Evolutionary conservation across 2,113 vertebrate genomes (phyloP).

Genomic region (Seriola aureovittata): DNA sequence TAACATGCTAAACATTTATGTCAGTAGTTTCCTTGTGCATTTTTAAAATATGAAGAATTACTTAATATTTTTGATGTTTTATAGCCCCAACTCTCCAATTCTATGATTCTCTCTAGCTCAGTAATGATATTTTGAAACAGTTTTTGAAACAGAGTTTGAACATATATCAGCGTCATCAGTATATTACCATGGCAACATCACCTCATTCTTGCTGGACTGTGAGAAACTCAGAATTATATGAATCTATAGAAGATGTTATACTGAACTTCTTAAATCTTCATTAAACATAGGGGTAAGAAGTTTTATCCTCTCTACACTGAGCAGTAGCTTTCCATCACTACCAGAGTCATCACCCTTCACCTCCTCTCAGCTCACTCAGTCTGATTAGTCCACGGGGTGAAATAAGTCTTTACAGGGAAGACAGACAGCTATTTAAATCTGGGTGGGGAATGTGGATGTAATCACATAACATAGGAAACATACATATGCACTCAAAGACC

Average conservation of each 20-base stretch:
- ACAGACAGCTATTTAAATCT: constrained; percentile 7
- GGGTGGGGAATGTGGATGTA: constrained; percentile 32
- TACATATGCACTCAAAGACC: constrained; percentile 43
- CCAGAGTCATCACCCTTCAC: background rate
- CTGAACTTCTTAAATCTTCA: no score
- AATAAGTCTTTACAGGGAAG: constrained; percentile 1
- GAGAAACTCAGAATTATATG: background rate
- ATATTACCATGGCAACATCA: background rate
- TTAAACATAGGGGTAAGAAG: no score
- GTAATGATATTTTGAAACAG: background rate
- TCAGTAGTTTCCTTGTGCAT: background rate
- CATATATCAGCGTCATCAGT: background rate
- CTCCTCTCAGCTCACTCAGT: background rate
- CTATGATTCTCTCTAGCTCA: background rate
- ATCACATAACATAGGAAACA: constrained; percentile 33
- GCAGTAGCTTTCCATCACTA: no score
- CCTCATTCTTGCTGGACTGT: background rate
- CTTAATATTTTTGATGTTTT: background rate
- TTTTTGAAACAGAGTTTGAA: background rate
- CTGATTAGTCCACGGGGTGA: constrained; percentile 2
- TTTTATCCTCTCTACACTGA: background rate
- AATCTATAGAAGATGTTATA: no score
- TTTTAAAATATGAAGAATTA: background rate
- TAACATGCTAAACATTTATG: no score
- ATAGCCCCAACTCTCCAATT: background rate